These are phyloP conservation scores for Leucopsar rothschildi DNA, from an alignment of 2,113 vertebrate genomes.

Conservation along the genomic window DNA sequence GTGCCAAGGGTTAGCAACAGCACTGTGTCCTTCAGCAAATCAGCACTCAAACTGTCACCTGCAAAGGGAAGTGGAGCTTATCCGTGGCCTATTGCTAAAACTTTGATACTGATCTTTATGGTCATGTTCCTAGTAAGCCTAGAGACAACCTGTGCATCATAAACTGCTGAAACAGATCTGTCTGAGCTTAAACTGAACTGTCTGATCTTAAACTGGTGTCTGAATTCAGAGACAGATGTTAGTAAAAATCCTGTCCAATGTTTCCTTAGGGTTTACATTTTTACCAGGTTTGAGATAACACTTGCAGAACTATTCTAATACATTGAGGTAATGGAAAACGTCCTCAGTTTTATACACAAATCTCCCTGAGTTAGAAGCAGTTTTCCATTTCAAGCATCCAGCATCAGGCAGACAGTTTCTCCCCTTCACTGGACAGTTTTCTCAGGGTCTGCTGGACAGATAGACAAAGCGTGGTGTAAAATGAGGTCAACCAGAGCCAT, in stretches of 20 bases:
- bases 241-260: not conserved
- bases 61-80: not conserved
- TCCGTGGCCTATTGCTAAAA: not conserved
- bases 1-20: not conserved
- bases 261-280: not conserved
- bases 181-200: not conserved
- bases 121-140: not conserved
- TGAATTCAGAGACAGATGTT: not conserved
- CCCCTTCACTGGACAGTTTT: not conserved
- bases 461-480: not conserved
- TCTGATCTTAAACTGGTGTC: not conserved
- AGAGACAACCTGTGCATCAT: not conserved
- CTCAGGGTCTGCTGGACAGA: not conserved
- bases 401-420: not conserved
- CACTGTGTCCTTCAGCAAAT: not conserved
- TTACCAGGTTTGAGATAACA: not conserved
- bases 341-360: slow-evolving; percentile 1
- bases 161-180: not conserved
- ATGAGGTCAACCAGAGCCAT: not conserved
- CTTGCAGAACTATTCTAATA: not conserved
- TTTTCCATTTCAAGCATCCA: not conserved
- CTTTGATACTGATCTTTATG: not conserved
- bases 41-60: not conserved
- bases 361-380: not conserved
- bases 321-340: slow-evolving; percentile 2